Evolutionary conservation across 2,797 vertebrate species (phyloP).

Genomic region (Tenualosa thibaudeaui): DNA sequence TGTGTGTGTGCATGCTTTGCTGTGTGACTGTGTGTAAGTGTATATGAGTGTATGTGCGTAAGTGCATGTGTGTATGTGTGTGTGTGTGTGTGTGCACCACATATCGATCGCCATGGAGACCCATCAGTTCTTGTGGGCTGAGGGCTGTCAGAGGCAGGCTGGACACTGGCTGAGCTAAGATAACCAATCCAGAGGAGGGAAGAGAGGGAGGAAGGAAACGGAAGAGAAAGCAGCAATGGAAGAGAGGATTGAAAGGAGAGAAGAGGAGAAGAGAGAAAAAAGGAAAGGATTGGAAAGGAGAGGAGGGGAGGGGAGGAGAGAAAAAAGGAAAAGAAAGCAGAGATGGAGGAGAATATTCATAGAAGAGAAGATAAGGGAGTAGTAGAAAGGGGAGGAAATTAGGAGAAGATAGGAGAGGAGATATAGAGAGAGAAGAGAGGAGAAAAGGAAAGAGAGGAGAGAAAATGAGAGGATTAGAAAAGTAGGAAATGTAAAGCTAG

Average conservation of each 20-base stretch:
- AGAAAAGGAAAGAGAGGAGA: not conserved
- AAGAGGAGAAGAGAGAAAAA: not conserved
- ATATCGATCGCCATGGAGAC: slow-evolving; percentile 24
- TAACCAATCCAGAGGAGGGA: slow-evolving; percentile 26
- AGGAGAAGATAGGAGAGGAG: not conserved
- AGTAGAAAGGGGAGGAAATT: not conserved
- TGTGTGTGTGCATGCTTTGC: not conserved
- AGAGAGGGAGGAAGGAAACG: not conserved
- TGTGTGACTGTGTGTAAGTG: not conserved
- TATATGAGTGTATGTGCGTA: not conserved
- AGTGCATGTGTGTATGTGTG: not conserved
- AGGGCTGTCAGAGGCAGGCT: not conserved
- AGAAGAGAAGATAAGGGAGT: no score
- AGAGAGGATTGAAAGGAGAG: not conserved
- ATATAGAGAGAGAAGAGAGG: no score
- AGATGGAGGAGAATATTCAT: not conserved
- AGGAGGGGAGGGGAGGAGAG: not conserved
- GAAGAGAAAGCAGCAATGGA: no score
- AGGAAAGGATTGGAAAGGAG: not conserved
- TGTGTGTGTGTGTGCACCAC: slow-evolving; percentile 28
- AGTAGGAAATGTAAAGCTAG: not conserved
- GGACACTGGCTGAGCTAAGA: slow-evolving; percentile 23
- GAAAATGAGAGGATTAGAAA: not conserved
- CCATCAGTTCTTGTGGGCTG: slow-evolving; percentile 7
- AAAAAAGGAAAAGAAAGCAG: not conserved